phyloP scores from a whole-genome alignment of 2,797 vertebrate genomes.

The Lagodon rhomboides region DNA sequence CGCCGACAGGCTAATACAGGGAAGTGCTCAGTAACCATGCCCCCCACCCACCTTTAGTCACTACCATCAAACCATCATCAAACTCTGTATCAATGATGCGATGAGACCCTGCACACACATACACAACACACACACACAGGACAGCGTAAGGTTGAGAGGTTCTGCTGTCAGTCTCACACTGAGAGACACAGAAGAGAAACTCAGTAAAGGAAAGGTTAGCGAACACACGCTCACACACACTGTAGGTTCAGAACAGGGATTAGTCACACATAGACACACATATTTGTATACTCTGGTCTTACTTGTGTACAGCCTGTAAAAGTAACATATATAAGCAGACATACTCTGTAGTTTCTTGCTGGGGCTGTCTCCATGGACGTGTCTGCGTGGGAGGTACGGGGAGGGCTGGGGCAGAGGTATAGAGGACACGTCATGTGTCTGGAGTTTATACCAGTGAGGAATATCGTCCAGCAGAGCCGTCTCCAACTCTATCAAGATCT shows the following conservation, averaged over 20 bases:
- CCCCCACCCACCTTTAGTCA: conserved; percentile 97
- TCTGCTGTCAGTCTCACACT: conserved; percentile 41
- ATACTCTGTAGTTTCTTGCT: conserved; percentile 99
- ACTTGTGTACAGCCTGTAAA: conserved; percentile 19
- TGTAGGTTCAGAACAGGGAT: conserved; percentile 81
- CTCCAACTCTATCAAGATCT: conserved; percentile 98
- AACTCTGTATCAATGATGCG: conserved; percentile 99
- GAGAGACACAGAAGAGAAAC: conserved; percentile 57
- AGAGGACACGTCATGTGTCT: conserved; percentile 95
- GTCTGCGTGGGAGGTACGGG: conserved; percentile 94
- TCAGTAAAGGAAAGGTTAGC: conserved; percentile 53
- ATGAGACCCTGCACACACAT: conserved; percentile 94
- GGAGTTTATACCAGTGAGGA: conserved; percentile 96
- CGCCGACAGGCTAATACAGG: conserved; percentile 66
- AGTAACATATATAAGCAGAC: conserved; percentile 82
- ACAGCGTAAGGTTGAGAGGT: conserved; percentile 67
- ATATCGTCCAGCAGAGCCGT: conserved; percentile 96
- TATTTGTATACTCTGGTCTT: not conserved
- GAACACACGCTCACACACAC: conserved; percentile 48
- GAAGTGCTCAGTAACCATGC: conserved; percentile 83
- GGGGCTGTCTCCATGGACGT: conserved; percentile 93
- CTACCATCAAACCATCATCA: conserved; percentile 98
- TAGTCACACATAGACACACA: conserved; percentile 78
- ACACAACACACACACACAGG: conserved; percentile 76
- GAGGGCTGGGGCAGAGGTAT: conserved; percentile 97